Base-by-base conservation (phyloP, 2,888 invertebrate genomes). In the Auanema sp. region DNA sequence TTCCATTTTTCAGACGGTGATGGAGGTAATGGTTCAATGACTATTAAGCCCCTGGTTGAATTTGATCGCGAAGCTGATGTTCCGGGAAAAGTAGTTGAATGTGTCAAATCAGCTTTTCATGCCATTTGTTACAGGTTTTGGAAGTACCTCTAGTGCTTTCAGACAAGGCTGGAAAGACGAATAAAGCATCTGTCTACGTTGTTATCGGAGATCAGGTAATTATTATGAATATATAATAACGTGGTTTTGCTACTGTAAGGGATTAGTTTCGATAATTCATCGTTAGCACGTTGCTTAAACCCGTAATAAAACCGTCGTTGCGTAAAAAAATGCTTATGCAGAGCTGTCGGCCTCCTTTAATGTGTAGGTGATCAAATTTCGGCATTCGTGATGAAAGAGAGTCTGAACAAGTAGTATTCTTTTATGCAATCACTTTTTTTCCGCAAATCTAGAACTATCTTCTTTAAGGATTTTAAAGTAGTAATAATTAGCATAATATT, bases 11-110 rank as follows among this genome's bases (percentile, higher is more conserved):
- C 88, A 91, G 91, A 93, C 89, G 94, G 94, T 74, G 94, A 94
- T 56, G 94, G 94, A 83, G 94, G 94, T 54, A 94, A 95, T 84
- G 97, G 97, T 47, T 93, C 94, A 91, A 97, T 96, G 55, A 92
- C 93, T 58, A 92, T 98, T n/a, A 92, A 92, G 1, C 94, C 96
- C 0, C 87, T 93, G 42, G 88, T 69, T 44, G 63, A 66, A 42
- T 79, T 82, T 61, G 82, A 82, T 62, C 71, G 82, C 11, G 82
- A 82, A 59, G 73, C 70, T 8, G 64, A 72, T 18, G 67, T 72
- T 12, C 79, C 78, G 1, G 80, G 79, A 61, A 81, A 81, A 55
- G 65, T 62, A 25, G 24, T 25, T 14, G 52, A n/a, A 25, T 8
- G 4, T 52, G 4, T 5, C 5, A n/a, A 23, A 21, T 14, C 52